Evolutionary conservation across 2,113 vertebrate species (phyloP).

Genomic region (Rousettus leschenaultii): DNA sequence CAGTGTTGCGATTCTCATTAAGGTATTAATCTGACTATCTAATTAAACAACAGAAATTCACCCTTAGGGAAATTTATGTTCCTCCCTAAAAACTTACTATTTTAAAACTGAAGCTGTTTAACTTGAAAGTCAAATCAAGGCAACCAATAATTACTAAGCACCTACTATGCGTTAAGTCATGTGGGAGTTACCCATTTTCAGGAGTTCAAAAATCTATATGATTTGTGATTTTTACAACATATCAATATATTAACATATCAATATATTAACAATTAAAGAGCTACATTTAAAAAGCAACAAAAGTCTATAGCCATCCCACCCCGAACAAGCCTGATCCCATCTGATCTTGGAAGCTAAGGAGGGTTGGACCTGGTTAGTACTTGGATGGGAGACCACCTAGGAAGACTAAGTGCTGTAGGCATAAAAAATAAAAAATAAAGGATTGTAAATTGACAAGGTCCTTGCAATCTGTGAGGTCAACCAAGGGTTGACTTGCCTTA

Average conservation of each 20-base stretch:
- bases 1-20: neutral
- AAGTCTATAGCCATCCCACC: too few relatives aligned
- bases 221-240: conserved; percentile 11
- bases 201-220: neutral
- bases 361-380: too few relatives aligned
- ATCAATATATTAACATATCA: neutral
- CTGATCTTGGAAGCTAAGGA: too few relatives aligned
- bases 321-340: too few relatives aligned
- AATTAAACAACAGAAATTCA: conserved; percentile 36
- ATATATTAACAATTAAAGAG: neutral
- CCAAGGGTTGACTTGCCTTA: neutral
- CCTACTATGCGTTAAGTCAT: neutral
- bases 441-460: too few relatives aligned
- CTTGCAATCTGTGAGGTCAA: too few relatives aligned
- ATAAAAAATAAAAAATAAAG: too few relatives aligned
- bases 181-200: neutral
- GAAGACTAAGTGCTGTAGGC: too few relatives aligned
- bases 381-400: too few relatives aligned
- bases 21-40: conserved; percentile 34
- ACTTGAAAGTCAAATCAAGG: neutral
- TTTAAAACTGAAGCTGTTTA: conserved; percentile 9
- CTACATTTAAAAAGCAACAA: conserved; percentile 33
- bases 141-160: neutral
- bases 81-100: neutral
- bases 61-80: neutral